Evolutionary conservation across 1,140 invertebrate species (phyloP), one percentile per base, ranked within the genome.

Genomic region (Leptopilina clavipes): DNA sequence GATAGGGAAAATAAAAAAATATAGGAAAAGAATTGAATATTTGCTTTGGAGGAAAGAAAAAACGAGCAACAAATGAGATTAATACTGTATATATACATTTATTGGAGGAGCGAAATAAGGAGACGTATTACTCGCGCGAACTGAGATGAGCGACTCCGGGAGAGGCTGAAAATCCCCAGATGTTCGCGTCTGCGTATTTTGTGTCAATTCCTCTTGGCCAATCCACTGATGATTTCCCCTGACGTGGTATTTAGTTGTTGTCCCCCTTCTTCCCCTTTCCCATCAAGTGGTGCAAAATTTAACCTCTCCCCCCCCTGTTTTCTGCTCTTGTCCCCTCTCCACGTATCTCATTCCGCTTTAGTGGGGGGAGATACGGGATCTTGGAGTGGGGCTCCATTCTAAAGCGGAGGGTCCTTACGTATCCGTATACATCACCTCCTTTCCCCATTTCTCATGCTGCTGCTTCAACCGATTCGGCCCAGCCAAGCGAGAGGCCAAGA

Each of bases 81-180:
- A n/a, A n/a, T n/a, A n/a, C n/a, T n/a, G n/a, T n/a, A n/a, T n/a
- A n/a, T n/a, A n/a, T n/a, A n/a, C n/a, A n/a, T n/a, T n/a, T n/a
- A n/a, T 31, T 31, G 1, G 25, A 31, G 5, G 25, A 31, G 25
- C 25, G 78, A 79, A 82, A 80, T 79, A 75, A 74, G 76, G 72
- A 83, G 78, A 86, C 86, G 86, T 89, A 86, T 85, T 82, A 89
- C 86, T 88, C 86, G 86, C 88, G 88, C 88, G 86, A 89, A 84
- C 82, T 82, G 86, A 87, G 83, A 87, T 86, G 86, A 88, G 81
- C 81, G 84, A 90, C 89, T 90, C 88, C 80, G 87, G 83, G 78
- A 84, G 75, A 80, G 73, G 77, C 75, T 77, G 76, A 75, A 79
- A 77, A 79, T 77, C 78, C 70, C 65, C 71, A 43, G 75, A 56